Conservation (phyloP, 2,888 invertebrate species). For the Drosophila eohydei region DNA sequence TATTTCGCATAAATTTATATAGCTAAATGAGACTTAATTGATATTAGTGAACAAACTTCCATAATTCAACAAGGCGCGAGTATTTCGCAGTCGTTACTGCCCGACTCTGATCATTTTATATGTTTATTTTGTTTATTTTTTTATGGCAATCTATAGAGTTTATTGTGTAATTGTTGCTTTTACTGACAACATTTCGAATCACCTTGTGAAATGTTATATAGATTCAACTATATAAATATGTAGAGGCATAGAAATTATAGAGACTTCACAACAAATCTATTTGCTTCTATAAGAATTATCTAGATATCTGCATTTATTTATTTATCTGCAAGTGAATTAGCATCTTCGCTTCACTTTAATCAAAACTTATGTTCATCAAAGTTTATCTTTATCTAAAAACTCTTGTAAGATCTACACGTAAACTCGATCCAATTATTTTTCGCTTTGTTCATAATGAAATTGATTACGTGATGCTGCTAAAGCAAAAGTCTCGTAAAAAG, state of each 20-base stretch:
- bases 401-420: conserved; percentile 33
- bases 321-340: too few relatives aligned
- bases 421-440: conserved; percentile 34
- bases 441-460: conserved; percentile 53
- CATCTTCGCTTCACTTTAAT: not conserved
- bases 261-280: not conserved
- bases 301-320: not conserved
- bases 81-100: not conserved
- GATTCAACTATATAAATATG: not conserved
- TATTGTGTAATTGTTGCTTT: conserved; percentile 61
- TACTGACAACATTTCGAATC: conserved; percentile 6
- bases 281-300: not conserved
- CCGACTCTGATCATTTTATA: not conserved
- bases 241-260: not conserved
- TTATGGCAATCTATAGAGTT: not conserved
- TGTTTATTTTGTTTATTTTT: conserved; percentile 31
- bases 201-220: conserved; percentile 3
- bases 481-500: conserved; percentile 55
- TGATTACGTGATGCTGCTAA: conserved; percentile 67
- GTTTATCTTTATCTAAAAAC: not conserved
- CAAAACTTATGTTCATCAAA: not conserved
- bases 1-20: too few relatives aligned
- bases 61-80: not conserved
- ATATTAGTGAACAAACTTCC: too few relatives aligned
- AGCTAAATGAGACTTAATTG: not conserved